Base-by-base conservation (phyloP, 1,140 invertebrate species). In the Drosophila subobscura region DNA sequence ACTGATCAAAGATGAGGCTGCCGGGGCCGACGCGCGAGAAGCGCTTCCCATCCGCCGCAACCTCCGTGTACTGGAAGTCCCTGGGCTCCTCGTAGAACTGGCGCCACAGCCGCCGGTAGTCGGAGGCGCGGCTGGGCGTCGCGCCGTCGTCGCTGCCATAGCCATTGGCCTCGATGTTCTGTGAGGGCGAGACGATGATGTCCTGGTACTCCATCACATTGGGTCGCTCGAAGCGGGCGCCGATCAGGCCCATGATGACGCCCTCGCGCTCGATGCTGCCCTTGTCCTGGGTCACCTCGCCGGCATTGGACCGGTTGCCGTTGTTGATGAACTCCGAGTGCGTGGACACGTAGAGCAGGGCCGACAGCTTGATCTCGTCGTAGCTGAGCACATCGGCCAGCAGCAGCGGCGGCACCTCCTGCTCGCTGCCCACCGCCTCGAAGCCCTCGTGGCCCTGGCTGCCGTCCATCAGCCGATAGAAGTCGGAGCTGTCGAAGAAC, bases 281-380 rank as follows among this genome's bases (percentile, higher is more conserved):
- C 52, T 84, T 83, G 46, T 81, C 40, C 47, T 0, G 45, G 3
- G 86, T 76, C 4, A 93, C 91, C 3, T 90, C 65, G 2, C 94
- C 94, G 37, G 68, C 73, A 79, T 95, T 95, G 2, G 91, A 76
- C 10, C 94, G 91, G 77, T 0, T 20, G 16, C 94, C 94, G 65
- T 94, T 91, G 65, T 95, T 95, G 41, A 95, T 93, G 72, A 95
- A 95, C 66, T 93, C 93, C 2, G 93, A 93, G 58, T 93, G 92
- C 0, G 93, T 94, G 5, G 94, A 94, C 1, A 94, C 91, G 42
- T 93, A 93, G 25, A 95, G 91, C 79, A 95, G 91, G 0, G 94
- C 93, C 0, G 94, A 93, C 5, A 95, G 58, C 80, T 91, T 91
- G 12, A 91, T 77, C 52, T 91, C 90, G 41, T 91, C 86, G 57